Conservation (phyloP, 1,140 invertebrate species). For the Amphibalanus amphitrite region DNA sequence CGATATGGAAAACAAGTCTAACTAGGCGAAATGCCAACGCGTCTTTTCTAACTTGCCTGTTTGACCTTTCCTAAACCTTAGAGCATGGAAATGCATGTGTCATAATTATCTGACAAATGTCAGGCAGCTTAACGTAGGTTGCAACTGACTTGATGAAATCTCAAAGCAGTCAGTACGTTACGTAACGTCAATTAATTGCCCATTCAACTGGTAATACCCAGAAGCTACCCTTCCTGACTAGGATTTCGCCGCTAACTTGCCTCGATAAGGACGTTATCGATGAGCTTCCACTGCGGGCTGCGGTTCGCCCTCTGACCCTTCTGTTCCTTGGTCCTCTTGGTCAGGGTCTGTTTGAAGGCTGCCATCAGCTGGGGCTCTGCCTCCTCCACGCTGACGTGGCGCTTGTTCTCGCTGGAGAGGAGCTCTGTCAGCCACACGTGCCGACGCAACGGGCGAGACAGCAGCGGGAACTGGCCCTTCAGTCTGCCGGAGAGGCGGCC, state of each 20-base stretch:
- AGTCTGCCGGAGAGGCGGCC: background rate
- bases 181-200: too few relatives aligned
- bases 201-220: too few relatives aligned
- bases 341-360: constrained; percentile 15
- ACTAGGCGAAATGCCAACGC: too few relatives aligned
- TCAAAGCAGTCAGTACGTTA: too few relatives aligned
- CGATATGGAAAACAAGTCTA: too few relatives aligned
- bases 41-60: too few relatives aligned
- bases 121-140: too few relatives aligned
- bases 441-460: constrained; percentile 4
- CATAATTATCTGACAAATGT: too few relatives aligned
- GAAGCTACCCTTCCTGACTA: too few relatives aligned
- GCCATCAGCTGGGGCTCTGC: constrained; percentile 7
- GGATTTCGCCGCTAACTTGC: constrained; percentile 12
- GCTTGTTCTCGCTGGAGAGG: constrained; percentile 5
- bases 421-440: constrained; percentile 8
- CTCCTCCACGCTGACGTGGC: constrained; percentile 5
- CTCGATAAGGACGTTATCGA: constrained; percentile 19
- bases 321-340: constrained; percentile 17
- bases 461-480: constrained; percentile 3
- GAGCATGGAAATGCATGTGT: too few relatives aligned
- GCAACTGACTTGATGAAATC: too few relatives aligned
- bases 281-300: constrained; percentile 13
- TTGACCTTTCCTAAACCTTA: too few relatives aligned
- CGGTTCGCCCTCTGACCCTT: constrained; percentile 12